These are phyloP conservation scores for Thecophora atra DNA, from an alignment of 2,888 invertebrate species.

Conservation along the genomic window DNA sequence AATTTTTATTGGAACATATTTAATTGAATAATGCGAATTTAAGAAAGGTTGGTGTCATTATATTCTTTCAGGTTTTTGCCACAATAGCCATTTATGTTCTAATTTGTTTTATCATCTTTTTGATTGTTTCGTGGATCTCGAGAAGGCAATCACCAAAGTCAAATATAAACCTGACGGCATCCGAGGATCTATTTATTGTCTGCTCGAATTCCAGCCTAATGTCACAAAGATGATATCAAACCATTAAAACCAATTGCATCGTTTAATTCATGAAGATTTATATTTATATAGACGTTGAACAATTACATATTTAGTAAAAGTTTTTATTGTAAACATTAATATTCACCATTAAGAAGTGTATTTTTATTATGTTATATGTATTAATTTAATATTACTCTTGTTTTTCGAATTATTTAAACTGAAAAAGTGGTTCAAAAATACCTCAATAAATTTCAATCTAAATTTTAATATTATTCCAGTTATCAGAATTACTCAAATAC, in stretches of 20 bases:
- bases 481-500: background rate
- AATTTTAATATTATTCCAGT: background rate
- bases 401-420: too few species aligned
- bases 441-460: background rate
- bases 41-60: conserved; percentile 50
- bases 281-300: background rate
- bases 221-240: conserved; percentile 41
- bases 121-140: conserved; percentile 48
- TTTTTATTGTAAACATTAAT: too few species aligned
- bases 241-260: background rate
- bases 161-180: conserved; percentile 12
- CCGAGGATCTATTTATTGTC: conserved; percentile 9
- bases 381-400: too few species aligned
- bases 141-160: conserved; percentile 31
- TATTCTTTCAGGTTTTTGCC: conserved; percentile 54
- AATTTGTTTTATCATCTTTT: conserved; percentile 51
- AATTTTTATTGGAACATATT: conserved; percentile 36
- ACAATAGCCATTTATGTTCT: conserved; percentile 51
- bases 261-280: background rate
- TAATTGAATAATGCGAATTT: conserved; percentile 38
- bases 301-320: background rate
- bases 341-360: too few species aligned
- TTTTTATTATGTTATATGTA: too few species aligned
- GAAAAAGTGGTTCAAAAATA: too few species aligned
- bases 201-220: conserved; percentile 41